Evolutionary conservation across 2,113 vertebrate species (phyloP), one percentile per base, ranked within the genome.

Genomic region (Casuarius casuarius): DNA sequence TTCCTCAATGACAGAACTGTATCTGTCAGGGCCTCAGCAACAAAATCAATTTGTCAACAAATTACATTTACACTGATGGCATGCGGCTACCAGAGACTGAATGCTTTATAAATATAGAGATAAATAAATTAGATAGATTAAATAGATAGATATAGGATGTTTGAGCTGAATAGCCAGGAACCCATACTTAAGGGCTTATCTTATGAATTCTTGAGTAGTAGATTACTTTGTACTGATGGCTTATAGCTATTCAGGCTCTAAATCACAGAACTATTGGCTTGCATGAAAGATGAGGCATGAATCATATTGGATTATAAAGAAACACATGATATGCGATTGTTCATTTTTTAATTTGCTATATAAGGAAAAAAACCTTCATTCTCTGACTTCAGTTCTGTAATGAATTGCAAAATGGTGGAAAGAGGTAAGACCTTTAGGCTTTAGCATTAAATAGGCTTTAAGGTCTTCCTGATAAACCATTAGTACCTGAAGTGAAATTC

Each of bases 121-220:
- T 56, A 81, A 79, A 94, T 89, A 90, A 92, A 97, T 94, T 92
- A 93, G 56, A 61, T 86, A 78, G 90, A 95, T 96, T 91, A 95
- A 94, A 83, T 54, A 95, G 88, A 84, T 93, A 78, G 48, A 91
- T 94, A 62, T 58, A 78, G 73, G 73, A 95, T 91, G 29, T 80
- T 87, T 89, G 73, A 42, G 44, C 66, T 95, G 68, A 82, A 86
- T 58, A 78, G 38, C 29, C 29, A 38, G 66, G 88, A 96, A 92
- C 80, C 40, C 68, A 96, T 96, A 92, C 90, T 97, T 96, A 96
- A 96, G 62, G 89, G 82, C 35, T 94, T 95, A 93, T 90, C 52
- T 90, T 96, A 82, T 92, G 94, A 97, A 94, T 95, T 96, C 89
- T 63, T 73, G 46, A 82, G 31, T 80, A 97, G 67, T 72, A 68